phyloP scores from a whole-genome alignment of 2,113 vertebrate genomes.

The Xenopus tropicalis region UCB_Xtro_10.0 CM004443.2:18916001-18916500 shows the following conservation, averaged over 20 bases:
- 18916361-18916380: no score
- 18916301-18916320: slow-evolving; percentile 54
- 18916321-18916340: slow-evolving; percentile 78
- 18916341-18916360: slow-evolving; percentile 28
- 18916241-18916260: slow-evolving; percentile 59
- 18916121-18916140: slow-evolving; percentile 60
- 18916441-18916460: slow-evolving; percentile 2
- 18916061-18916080: slow-evolving; percentile 60
- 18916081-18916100: slow-evolving; percentile 51
- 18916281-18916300: slow-evolving; percentile 40
- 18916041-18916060: slow-evolving; percentile 67
- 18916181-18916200: slow-evolving; percentile 78
- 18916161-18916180: slow-evolving; percentile 64
- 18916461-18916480: no score
- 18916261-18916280: slow-evolving; percentile 40
- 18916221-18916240: slow-evolving; percentile 66
- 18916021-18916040: slow-evolving; percentile 78
- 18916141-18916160: slow-evolving; percentile 66
- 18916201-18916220: slow-evolving; percentile 53
- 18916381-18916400: neutral
- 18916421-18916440: neutral
- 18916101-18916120: slow-evolving; percentile 59
- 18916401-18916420: neutral
- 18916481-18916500: no score
- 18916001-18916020: slow-evolving; percentile 86